Conservation (phyloP, 2,113 vertebrate genomes). For the Pseudolaguvia tuberculata region DNA sequence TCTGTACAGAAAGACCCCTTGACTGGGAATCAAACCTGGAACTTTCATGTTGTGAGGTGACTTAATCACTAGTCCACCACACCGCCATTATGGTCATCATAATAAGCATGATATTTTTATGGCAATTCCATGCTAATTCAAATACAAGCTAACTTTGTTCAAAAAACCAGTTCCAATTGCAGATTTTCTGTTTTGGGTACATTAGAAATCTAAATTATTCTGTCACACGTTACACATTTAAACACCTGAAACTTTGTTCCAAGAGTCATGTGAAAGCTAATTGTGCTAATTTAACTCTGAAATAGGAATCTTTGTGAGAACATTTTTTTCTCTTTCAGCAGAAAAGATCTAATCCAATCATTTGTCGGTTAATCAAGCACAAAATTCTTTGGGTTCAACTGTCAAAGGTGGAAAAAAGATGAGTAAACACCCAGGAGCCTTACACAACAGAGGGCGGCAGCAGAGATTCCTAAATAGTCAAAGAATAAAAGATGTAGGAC, state of each 20-base stretch:
- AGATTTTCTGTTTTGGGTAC: no score
- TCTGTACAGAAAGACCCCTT: no score
- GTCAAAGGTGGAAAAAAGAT: conserved; percentile 6
- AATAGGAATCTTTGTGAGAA: background rate
- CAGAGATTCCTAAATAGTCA: conserved; percentile 18
- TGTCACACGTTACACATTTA: no score
- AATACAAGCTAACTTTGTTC: background rate
- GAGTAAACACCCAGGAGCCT: conserved; percentile 27
- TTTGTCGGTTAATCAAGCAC: conserved; percentile 14
- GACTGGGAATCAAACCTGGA: no score
- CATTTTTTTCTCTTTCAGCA: background rate
- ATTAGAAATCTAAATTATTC: background rate
- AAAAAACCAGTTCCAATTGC: background rate
- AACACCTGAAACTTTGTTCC: background rate
- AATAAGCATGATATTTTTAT: no score
- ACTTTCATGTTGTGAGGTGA: no score
- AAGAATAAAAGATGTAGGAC: conserved; percentile 1
- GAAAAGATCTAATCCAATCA: conserved; percentile 34
- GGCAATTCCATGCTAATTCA: background rate
- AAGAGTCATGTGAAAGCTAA: no score
- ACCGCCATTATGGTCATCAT: no score
- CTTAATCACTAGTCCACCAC: no score
- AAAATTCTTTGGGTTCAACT: conserved; percentile 12
- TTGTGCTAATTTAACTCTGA: background rate
- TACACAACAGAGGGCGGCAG: conserved; percentile 27